Conservation (phyloP, 2,113 vertebrate species). For the Asarcornis scutulata region DNA sequence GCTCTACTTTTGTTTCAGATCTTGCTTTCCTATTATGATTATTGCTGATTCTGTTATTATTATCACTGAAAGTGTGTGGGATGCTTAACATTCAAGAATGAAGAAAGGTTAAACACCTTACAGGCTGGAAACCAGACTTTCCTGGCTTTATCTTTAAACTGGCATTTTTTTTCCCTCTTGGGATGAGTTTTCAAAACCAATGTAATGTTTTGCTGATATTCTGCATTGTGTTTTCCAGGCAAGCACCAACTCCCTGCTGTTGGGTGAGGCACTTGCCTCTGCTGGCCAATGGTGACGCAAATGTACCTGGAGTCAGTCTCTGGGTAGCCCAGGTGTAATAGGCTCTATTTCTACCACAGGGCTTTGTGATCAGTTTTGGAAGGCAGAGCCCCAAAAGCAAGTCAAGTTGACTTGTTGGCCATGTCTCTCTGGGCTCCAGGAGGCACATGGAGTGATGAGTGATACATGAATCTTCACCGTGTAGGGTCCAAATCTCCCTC, state of each 20-base stretch:
- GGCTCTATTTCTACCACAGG: background rate
- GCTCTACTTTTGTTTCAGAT: background rate
- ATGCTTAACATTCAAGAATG: background rate
- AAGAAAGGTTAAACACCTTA: constrained; percentile 6
- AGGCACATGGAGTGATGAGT: background rate
- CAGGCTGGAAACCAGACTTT: background rate
- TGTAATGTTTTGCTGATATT: background rate
- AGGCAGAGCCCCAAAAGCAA: background rate
- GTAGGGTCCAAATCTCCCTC: background rate
- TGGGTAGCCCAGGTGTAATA: rapidly evolving
- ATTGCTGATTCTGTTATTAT: background rate
- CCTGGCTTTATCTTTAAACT: background rate
- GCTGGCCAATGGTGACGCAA: background rate
- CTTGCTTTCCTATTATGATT: background rate
- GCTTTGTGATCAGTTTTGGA: background rate
- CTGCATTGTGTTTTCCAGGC: rapidly evolving
- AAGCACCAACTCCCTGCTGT: background rate
- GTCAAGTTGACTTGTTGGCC: background rate
- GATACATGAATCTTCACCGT: background rate
- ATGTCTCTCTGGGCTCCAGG: background rate
- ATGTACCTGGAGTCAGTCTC: background rate
- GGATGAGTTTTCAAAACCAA: background rate
- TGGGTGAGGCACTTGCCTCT: background rate
- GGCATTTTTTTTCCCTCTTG: background rate
- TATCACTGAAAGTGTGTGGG: background rate